A percentile compares a stretch with the other conserved stretches of the same genome.
Evolutionary conservation across 2,113 vertebrate species (phyloP).

Genomic region (Lates calcarifer): DNA sequence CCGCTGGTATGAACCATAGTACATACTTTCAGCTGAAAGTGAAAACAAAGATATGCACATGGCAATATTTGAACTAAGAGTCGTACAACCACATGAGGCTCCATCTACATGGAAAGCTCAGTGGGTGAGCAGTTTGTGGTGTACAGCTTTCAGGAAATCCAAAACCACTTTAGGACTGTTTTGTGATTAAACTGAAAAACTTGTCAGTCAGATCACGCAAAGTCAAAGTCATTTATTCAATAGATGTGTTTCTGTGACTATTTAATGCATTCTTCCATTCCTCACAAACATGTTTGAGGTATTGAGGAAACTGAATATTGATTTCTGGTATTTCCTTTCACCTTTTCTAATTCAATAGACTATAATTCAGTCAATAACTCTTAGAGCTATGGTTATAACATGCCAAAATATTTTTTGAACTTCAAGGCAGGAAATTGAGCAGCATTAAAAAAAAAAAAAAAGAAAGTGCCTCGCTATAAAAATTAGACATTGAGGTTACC

Average conservation of each 20-base stretch:
- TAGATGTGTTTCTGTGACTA: constrained; percentile 18
- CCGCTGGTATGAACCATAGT: constrained; percentile 6
- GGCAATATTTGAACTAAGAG: neutral
- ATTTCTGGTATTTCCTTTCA: constrained; percentile 54
- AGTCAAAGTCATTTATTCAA: constrained; percentile 44
- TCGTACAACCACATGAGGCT: constrained; percentile 32
- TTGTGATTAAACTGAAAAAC: constrained; percentile 21
- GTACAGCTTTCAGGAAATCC: constrained; percentile 62
- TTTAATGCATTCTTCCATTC: neutral
- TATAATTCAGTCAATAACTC: constrained; percentile 26
- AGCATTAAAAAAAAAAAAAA: neutral
- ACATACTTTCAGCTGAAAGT: constrained; percentile 26
- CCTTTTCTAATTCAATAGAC: constrained; percentile 34
- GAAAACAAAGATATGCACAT: constrained; percentile 41
- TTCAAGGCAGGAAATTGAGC: constrained; percentile 39
- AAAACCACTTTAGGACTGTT: constrained; percentile 52
- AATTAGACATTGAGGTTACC: neutral
- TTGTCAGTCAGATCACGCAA: constrained; percentile 34
- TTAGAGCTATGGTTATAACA: neutral
- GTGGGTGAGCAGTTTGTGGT: constrained; percentile 46
- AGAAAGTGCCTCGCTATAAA: too few species aligned
- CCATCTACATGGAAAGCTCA: constrained; percentile 28
- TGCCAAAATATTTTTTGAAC: constrained; percentile 29
- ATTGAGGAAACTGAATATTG: constrained; percentile 25
- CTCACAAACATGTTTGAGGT: constrained; percentile 24